Evolutionary conservation across 2,888 invertebrate species (phyloP).

Genomic region (Apodemia hepburni): DNA sequence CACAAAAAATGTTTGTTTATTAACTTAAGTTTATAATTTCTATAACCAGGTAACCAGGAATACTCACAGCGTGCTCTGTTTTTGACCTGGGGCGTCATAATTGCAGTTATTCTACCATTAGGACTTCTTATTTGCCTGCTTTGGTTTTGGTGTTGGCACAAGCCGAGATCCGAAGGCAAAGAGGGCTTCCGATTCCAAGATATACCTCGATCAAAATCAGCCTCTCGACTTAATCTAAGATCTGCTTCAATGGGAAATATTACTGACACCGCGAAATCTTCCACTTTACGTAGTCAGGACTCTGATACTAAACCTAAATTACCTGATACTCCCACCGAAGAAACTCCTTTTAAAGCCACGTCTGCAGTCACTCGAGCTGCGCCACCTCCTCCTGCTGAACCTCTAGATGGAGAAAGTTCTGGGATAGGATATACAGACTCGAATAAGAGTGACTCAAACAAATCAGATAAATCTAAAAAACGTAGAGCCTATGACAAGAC

Average conservation of each 20-base stretch:
- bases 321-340: slow-evolving; percentile 61
- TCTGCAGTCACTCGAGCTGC: slow-evolving; percentile 49
- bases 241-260: slow-evolving; percentile 75
- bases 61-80: slow-evolving; percentile 86
- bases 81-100: slow-evolving; percentile 86
- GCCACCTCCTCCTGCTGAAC: slow-evolving; percentile 48
- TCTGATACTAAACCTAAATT: slow-evolving; percentile 57
- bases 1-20: too few species aligned
- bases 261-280: slow-evolving; percentile 71
- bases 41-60: slow-evolving; percentile 81
- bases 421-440: slow-evolving; percentile 76
- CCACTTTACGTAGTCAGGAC: slow-evolving; percentile 56
- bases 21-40: slow-evolving; percentile 33
- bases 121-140: slow-evolving; percentile 81
- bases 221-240: slow-evolving; percentile 79
- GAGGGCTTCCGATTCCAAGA: slow-evolving; percentile 77
- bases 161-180: slow-evolving; percentile 78
- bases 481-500: slow-evolving; percentile 88
- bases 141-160: slow-evolving; percentile 82
- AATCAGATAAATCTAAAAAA: slow-evolving; percentile 82
- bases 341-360: slow-evolving; percentile 46
- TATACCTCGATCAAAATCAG: slow-evolving; percentile 79
- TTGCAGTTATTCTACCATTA: slow-evolving; percentile 85
- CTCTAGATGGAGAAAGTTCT: slow-evolving; percentile 69
- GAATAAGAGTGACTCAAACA: slow-evolving; percentile 71